These are phyloP conservation scores for Eutolmus rufibarbis DNA, from an alignment of 2,888 invertebrate species.

Conservation along the genomic window DNA sequence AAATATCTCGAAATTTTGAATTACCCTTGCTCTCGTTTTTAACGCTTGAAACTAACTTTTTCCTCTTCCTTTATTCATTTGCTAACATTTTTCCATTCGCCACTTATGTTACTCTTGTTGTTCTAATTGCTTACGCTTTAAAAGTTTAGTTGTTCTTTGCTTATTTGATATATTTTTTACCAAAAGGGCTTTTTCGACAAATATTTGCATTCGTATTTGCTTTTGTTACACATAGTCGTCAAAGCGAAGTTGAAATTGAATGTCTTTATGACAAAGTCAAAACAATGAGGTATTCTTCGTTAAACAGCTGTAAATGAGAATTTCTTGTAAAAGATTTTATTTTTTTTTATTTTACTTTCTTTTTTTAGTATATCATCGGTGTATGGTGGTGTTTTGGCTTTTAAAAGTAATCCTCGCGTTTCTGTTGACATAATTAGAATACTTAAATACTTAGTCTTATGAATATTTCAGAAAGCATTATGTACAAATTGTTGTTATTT, in stretches of 20 bases:
- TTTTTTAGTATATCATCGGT: neutral
- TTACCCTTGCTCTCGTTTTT: neutral
- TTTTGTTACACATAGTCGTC: neutral
- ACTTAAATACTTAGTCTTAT: neutral
- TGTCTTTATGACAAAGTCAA: neutral
- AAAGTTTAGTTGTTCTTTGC: neutral
- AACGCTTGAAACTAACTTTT: neutral
- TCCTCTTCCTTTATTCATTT: neutral
- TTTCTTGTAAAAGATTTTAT: neutral
- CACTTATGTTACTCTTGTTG: neutral
- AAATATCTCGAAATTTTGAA: neutral
- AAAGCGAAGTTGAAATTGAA: neutral
- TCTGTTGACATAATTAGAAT: neutral
- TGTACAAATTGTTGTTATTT: neutral
- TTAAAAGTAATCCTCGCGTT: neutral
- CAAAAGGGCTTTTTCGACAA: neutral
- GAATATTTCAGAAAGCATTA: neutral
- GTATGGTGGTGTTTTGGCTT: neutral
- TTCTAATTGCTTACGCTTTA: constrained; percentile 13
- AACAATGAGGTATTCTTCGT: neutral
- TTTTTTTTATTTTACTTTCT: neutral
- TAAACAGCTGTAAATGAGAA: constrained; percentile 32
- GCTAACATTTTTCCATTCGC: neutral
- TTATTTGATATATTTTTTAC: constrained; percentile 2
- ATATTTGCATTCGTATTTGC: neutral